These are phyloP conservation scores for Drosophila falleni DNA, from an alignment of 2,888 invertebrate genomes.

Conservation along the genomic window DNA sequence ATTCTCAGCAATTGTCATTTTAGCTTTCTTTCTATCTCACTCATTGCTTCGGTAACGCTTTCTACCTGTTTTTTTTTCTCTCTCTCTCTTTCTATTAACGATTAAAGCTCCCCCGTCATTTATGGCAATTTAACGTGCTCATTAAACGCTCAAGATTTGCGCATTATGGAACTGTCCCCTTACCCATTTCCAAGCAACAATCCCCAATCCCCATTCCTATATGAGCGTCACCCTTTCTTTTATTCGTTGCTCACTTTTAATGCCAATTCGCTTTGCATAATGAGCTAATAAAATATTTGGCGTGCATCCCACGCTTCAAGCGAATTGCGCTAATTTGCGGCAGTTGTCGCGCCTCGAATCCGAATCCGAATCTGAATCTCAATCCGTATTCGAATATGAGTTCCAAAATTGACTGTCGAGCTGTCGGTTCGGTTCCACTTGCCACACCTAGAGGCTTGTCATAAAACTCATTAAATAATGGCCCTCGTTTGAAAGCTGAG, in stretches of 20 bases:
- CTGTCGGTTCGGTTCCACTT: constrained; percentile 38
- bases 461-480: constrained; percentile 80
- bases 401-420: constrained; percentile 24
- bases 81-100: not conserved
- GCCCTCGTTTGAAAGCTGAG: constrained; percentile 73
- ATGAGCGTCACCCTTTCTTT: constrained; percentile 10
- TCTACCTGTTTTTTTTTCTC: constrained; percentile 1
- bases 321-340: constrained; percentile 77
- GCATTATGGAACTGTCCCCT: constrained; percentile 20
- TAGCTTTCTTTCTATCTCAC: not conserved
- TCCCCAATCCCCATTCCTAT: not conserved
- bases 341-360: constrained; percentile 80
- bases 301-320: constrained; percentile 77
- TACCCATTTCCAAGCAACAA: not conserved
- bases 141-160: constrained; percentile 40
- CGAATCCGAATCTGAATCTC: constrained; percentile 44
- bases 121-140: constrained; percentile 48
- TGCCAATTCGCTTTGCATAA: constrained; percentile 77
- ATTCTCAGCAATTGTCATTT: no score
- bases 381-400: constrained; percentile 24
- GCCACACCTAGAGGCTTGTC: constrained; percentile 73
- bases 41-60: not conserved
- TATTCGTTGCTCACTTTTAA: constrained; percentile 29
- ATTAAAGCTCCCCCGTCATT: constrained; percentile 31
- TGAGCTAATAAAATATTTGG: constrained; percentile 82